phyloP scores from a whole-genome alignment of 2,113 vertebrate genomes.

The Microcebus ravelobensis region DNA sequence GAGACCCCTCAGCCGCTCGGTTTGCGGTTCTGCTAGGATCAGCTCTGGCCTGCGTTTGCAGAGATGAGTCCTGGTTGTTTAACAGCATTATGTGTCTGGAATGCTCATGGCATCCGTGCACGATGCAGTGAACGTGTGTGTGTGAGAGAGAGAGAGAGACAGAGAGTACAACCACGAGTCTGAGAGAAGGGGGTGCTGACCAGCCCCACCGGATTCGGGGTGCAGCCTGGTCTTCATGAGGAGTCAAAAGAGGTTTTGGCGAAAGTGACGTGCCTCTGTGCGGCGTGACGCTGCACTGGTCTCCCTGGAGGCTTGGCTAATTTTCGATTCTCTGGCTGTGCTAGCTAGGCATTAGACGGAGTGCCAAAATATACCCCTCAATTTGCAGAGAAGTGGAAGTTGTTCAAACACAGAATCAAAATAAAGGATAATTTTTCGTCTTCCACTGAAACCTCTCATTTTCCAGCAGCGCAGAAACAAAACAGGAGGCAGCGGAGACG shows the following conservation, averaged over 20 bases:
- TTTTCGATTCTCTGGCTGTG: slow-evolving; percentile 44
- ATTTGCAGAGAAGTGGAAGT: slow-evolving; percentile 65
- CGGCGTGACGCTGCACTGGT: neutral
- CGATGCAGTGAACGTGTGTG: neutral
- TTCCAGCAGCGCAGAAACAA: slow-evolving; percentile 24
- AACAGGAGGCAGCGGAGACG: neutral
- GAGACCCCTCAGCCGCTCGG: neutral
- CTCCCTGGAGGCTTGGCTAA: slow-evolving; percentile 44
- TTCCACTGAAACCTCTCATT: slow-evolving; percentile 62
- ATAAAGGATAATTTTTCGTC: slow-evolving; percentile 66
- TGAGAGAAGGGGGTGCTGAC: neutral
- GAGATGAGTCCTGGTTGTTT: neutral
- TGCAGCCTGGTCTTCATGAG: neutral
- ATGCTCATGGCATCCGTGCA: neutral
- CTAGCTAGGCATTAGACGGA: slow-evolving; percentile 5
- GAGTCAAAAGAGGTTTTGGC: neutral
- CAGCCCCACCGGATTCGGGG: neutral
- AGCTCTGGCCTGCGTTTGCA: neutral
- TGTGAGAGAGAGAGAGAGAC: neutral
- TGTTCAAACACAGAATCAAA: slow-evolving; percentile 69
- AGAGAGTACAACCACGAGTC: neutral
- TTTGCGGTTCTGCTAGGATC: neutral
- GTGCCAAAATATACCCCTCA: slow-evolving; percentile 51
- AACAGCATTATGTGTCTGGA: neutral
- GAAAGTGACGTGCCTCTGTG: neutral